These are phyloP conservation scores for Philopedon plagiatum DNA, from an alignment of 2,888 invertebrate species.

Conservation along the genomic window DNA sequence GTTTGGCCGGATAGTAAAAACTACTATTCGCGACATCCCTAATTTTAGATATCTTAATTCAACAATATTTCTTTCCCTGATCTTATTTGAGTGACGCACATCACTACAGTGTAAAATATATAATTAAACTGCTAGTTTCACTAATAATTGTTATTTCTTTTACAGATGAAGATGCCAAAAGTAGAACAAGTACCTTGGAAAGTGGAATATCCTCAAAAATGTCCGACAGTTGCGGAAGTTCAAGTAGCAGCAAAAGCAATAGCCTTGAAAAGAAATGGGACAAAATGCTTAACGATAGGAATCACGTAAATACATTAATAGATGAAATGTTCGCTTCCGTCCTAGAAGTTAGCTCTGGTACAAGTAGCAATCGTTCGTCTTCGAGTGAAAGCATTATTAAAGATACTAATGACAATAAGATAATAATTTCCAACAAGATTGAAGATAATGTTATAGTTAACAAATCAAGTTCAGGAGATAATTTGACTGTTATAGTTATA, in stretches of 20 bases:
- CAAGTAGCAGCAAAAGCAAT: constrained; percentile 40
- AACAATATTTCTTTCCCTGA: no score
- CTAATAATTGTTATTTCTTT: background rate
- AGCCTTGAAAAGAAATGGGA: constrained; percentile 55
- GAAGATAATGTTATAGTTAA: constrained; percentile 55
- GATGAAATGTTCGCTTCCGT: constrained; percentile 68
- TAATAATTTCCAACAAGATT: constrained; percentile 47
- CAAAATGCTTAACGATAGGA: constrained; percentile 62
- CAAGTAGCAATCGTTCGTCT: constrained; percentile 30
- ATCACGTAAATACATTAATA: constrained; percentile 66
- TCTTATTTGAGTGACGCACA: no score
- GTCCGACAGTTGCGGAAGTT: constrained; percentile 26
- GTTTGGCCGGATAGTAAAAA: no score
- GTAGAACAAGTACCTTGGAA: constrained; percentile 47
- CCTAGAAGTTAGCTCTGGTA: constrained; percentile 60
- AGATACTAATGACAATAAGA: constrained; percentile 50
- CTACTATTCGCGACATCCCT: no score
- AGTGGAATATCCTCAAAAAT: constrained; percentile 39
- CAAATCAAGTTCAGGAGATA: constrained; percentile 45
- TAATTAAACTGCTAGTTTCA: no score
- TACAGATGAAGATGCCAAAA: constrained; percentile 34
- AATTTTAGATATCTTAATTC: no score
- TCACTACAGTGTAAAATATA: no score
- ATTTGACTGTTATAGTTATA: constrained; percentile 53
- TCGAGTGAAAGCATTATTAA: constrained; percentile 49